phyloP scores from a whole-genome alignment of 2,888 invertebrate genomes.

The Yponomeuta malinellus region DNA sequence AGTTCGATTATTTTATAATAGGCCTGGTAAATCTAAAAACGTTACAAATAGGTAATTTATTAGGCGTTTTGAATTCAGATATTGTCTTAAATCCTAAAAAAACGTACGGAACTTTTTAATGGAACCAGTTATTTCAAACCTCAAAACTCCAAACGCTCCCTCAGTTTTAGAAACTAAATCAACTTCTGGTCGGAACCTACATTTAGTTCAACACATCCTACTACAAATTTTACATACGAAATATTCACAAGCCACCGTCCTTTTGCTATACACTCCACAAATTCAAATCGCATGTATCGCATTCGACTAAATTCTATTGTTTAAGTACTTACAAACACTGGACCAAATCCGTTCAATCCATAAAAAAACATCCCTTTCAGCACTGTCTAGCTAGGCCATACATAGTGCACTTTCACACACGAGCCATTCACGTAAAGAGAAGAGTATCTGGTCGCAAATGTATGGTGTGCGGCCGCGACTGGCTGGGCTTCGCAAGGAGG shows the following conservation, averaged over 20 bases:
- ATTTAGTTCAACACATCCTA: slow-evolving; percentile 23
- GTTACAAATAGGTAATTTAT: slow-evolving; percentile 46
- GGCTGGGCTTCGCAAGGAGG: slow-evolving; percentile 62
- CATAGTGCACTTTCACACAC: neutral
- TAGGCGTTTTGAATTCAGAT: slow-evolving; percentile 50
- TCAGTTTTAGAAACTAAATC: slow-evolving; percentile 22
- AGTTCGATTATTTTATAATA: slow-evolving; percentile 59
- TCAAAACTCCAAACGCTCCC: slow-evolving; percentile 11
- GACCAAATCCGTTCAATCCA: slow-evolving; percentile 12
- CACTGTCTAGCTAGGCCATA: neutral
- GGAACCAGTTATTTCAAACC: slow-evolving; percentile 27
- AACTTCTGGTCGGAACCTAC: slow-evolving; percentile 22
- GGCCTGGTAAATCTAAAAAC: slow-evolving; percentile 56
- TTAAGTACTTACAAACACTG: slow-evolving; percentile 15
- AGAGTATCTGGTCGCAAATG: slow-evolving; percentile 57
- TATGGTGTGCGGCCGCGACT: slow-evolving; percentile 56
- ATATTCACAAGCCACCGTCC: slow-evolving; percentile 9
- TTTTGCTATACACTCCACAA: slow-evolving; percentile 7
- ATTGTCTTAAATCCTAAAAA: slow-evolving; percentile 39
- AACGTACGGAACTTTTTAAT: slow-evolving; percentile 28
- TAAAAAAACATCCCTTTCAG: neutral
- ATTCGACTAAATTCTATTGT: neutral
- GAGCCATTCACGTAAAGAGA: slow-evolving; percentile 16
- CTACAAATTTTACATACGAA: slow-evolving; percentile 3
- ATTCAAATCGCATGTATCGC: slow-evolving; percentile 4